These are phyloP conservation scores for Takifugu bimaculatus DNA, from an alignment of 2,113 vertebrate genomes.

Conservation along the genomic window DNA sequence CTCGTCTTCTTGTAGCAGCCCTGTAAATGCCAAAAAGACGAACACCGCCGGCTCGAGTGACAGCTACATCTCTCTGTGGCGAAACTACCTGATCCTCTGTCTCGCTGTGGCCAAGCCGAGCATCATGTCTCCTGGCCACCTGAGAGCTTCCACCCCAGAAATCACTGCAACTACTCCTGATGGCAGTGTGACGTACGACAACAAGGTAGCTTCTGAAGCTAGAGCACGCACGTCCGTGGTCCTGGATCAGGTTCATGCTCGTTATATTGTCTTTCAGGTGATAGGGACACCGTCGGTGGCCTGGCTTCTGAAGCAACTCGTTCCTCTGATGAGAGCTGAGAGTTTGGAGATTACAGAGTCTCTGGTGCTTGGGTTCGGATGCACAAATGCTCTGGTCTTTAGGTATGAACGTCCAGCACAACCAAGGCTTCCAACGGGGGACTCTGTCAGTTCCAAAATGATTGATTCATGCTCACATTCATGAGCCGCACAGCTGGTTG, in stretches of 20 bases:
- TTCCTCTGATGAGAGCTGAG: constrained; percentile 96
- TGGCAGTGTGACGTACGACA: constrained; percentile 92
- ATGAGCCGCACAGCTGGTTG: background rate
- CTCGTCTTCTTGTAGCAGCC: constrained; percentile 77
- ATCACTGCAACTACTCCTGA: constrained; percentile 96
- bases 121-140: constrained; percentile 96
- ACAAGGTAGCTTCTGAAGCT: constrained; percentile 76
- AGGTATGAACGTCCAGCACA: constrained; percentile 75
- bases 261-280: constrained; percentile 71
- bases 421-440: background rate
- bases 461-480: background rate
- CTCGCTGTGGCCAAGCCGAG: constrained; percentile 96
- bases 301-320: constrained; percentile 92
- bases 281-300: constrained; percentile 95
- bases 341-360: constrained; percentile 98
- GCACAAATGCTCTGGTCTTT: constrained; percentile 96
- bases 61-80: constrained; percentile 93
- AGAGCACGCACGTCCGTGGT: no score
- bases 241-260: background rate
- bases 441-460: background rate
- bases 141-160: constrained; percentile 93
- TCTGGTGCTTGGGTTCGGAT: constrained; percentile 94
- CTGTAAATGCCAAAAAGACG: constrained; percentile 95
- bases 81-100: constrained; percentile 97
- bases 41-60: constrained; percentile 86